Evolutionary conservation across 2,888 invertebrate genomes (phyloP), one percentile per base, ranked within the genome.

Genomic region (Arctia plantaginis): DNA sequence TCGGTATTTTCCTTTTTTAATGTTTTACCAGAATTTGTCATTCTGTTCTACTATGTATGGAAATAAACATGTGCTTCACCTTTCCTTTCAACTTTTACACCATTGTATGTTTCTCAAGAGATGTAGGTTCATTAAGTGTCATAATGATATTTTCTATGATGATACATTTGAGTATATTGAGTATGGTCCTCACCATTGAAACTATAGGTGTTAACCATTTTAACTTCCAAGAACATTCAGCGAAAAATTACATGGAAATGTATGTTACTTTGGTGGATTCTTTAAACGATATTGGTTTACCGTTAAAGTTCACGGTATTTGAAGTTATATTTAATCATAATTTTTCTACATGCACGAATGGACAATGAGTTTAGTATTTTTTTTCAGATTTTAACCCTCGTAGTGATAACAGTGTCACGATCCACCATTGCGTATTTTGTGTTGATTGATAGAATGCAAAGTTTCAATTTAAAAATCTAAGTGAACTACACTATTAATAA

Each of bases 181-280:
- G 64, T 35, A 69, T n/a, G 12, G n/a, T n/a, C n/a, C n/a, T n/a
- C n/a, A 65, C 65, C 23, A 69, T 69, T 18, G 47, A 51, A 51
- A 51, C 15, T 30, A 41, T 55, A 47, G 69, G 69, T 18, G 27
- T 73, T 13, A 27, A 41, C 10, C 0, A 44, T 3, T n/a, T 27
- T 35, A 23, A 65, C 30, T 20, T 23, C 0, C 51, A 39, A 41
- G 51, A 39, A 30, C 64, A 39, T 69, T 69, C 73, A 73, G 23
- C 55, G 1, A 47, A 51, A 4, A 51, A 65, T 39, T 69, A 73
- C 20, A 65, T 51, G 10, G 41, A 55, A 66, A 72, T 72, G 72
- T 72, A 66, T 72, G 72, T 66, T 30, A 15, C 39, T 59, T 30
- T 72, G 7, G 41, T 55, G 3, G 41, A 66, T 55, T 41, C 41